phyloP scores from a whole-genome alignment of 2,113 vertebrate genomes.

The Stictonetta naevosa region DNA sequence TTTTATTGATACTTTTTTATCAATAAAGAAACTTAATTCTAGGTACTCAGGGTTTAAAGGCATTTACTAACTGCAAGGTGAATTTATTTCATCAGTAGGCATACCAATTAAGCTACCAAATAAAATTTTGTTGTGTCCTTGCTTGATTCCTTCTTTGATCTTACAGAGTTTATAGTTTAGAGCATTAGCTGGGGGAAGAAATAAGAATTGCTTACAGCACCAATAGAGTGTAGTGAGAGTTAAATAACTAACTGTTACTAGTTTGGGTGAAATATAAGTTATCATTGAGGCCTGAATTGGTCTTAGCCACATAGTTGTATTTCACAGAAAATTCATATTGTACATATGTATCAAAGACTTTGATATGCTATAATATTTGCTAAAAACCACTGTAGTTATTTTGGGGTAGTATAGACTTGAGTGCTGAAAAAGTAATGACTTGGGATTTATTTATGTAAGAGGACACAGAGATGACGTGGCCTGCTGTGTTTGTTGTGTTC shows the following conservation, averaged over 20 bases:
- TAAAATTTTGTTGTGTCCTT: neutral
- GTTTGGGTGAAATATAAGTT: neutral
- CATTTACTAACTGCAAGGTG: neutral
- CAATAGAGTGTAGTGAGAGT: neutral
- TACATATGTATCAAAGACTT: fast-evolving
- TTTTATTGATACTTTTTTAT: neutral
- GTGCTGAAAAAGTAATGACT: neutral
- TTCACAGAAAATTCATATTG: neutral
- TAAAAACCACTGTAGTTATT: neutral
- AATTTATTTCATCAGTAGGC: neutral
- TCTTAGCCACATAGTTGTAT: neutral
- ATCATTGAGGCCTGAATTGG: neutral
- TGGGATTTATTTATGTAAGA: neutral
- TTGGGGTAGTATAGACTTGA: neutral
- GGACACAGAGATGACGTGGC: neutral
- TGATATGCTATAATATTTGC: neutral
- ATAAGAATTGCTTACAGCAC: neutral
- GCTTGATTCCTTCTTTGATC: neutral
- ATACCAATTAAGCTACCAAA: neutral
- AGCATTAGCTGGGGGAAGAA: neutral
- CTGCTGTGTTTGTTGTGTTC: neutral
- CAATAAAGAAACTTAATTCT: neutral
- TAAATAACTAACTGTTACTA: neutral
- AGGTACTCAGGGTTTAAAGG: neutral
- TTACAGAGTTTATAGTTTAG: neutral